Evolutionary conservation across 2,888 invertebrate genomes (phyloP).

Genomic region (Diaprepes abbreviatus): DNA sequence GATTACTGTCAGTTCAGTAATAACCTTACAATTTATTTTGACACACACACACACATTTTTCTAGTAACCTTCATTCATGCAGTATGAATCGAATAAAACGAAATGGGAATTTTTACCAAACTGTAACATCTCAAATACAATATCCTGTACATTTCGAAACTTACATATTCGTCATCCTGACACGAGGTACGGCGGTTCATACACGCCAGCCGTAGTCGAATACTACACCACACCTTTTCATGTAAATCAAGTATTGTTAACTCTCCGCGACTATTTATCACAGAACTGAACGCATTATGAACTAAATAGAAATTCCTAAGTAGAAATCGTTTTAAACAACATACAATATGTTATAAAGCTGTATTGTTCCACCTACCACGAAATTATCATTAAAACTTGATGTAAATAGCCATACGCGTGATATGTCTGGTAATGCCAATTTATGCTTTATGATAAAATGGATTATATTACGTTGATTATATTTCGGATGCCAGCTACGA

Average conservation of each 20-base stretch:
- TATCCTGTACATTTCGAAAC: not conserved
- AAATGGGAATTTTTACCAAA: no score
- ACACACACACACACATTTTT: no score
- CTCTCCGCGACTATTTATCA: constrained; percentile 38
- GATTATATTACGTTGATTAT: constrained; percentile 17
- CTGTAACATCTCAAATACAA: no score
- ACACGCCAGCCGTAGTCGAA: not conserved
- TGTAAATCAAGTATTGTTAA: constrained; percentile 40
- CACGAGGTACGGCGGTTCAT: no score
- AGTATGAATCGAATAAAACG: no score
- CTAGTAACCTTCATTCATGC: no score
- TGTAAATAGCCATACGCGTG: constrained; percentile 28
- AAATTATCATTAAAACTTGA: constrained; percentile 27
- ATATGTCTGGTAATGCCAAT: constrained; percentile 19
- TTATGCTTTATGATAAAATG: constrained; percentile 12
- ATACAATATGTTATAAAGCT: constrained; percentile 9
- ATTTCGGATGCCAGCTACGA: not conserved
- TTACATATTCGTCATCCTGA: not conserved
- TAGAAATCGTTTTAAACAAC: constrained; percentile 36
- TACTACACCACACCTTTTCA: constrained; percentile 8
- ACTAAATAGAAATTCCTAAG: constrained; percentile 34
- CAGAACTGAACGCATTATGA: constrained; percentile 23
- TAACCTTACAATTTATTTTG: no score
- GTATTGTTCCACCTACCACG: constrained; percentile 39
- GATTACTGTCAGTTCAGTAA: no score